Evolutionary conservation across 2,113 vertebrate species (phyloP), one percentile per base, ranked within the genome.

Genomic region (Spea multiplicata): DNA sequence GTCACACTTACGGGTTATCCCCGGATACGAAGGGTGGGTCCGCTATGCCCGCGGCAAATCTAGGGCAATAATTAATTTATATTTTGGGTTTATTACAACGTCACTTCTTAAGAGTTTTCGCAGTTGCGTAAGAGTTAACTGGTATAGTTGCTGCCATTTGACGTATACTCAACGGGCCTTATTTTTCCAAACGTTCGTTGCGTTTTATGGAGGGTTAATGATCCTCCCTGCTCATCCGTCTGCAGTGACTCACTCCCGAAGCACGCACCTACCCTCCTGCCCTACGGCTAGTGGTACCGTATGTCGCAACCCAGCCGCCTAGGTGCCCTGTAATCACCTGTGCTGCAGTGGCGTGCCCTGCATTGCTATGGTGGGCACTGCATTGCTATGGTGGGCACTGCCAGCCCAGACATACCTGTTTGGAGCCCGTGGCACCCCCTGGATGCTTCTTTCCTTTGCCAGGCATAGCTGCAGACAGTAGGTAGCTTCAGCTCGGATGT

Each of bases 381-480:
- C 53, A 30, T 1, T 68, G 66, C 45, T 46, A 1, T 3, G 9
- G 17, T 13, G 71, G 8, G 10, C 10, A 10, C 17, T 7, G 46
- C 50, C 50, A 55, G 44, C 17, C 0, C 13, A 14, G 4, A 79
- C 76, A 66, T 47, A 79, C 76, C 76, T 64, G 59, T 53, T 74
- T 74, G 47, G 59, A 7, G n/a, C 59, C 73, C 46, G 66, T 79
- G 76, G 46, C 76, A 44, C 45, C 68, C 50, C 76, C 76, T 4
- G 76, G 4, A 46, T 44, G 48, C 59, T 73, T 79, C 59, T 16
- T 79, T 44, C 76, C 70, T 53, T 73, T 73, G 5, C 48, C 5
- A 5, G 76, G 76, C 76, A 72, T 79, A 49, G 49, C 67, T 44
- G 66, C 16, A 50, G 65, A 7, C 17, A 3, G 8, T 30, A 44